phyloP scores from a whole-genome alignment of 2,888 invertebrate genomes.

The Platypus cylindrus region DNA sequence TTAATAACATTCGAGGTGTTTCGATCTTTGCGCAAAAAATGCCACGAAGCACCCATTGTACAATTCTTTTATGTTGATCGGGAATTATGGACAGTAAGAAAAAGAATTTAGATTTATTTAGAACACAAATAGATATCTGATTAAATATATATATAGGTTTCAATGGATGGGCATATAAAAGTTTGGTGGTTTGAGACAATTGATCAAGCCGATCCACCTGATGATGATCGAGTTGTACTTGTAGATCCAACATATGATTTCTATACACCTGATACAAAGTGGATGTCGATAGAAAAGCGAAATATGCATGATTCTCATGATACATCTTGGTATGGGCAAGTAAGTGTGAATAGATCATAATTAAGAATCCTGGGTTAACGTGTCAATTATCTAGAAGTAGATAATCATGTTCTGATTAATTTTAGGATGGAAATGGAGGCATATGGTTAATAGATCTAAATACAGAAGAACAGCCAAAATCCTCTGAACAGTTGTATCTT shows the following conservation, averaged over 20 bases:
- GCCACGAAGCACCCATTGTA: slow-evolving; percentile 65
- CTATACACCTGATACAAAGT: slow-evolving; percentile 37
- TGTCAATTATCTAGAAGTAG: no score
- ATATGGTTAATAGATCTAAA: slow-evolving; percentile 62
- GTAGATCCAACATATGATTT: slow-evolving; percentile 79
- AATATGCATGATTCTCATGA: slow-evolving; percentile 29
- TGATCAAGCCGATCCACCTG: slow-evolving; percentile 74
- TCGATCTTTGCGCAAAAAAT: slow-evolving; percentile 54
- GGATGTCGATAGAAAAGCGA: slow-evolving; percentile 43
- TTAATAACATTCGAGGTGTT: slow-evolving; percentile 75
- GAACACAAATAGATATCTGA: background rate
- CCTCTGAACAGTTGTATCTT: slow-evolving; percentile 42
- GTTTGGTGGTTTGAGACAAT: slow-evolving; percentile 88
- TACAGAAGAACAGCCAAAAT: slow-evolving; percentile 33
- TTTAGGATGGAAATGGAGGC: slow-evolving; percentile 74
- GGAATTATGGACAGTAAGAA: slow-evolving; percentile 32
- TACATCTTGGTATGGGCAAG: slow-evolving; percentile 63
- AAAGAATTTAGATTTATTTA: background rate
- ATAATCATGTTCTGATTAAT: slow-evolving; percentile 3
- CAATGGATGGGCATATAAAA: slow-evolving; percentile 64
- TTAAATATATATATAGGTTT: slow-evolving; percentile 14
- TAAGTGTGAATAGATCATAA: slow-evolving; percentile 30
- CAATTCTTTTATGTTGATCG: slow-evolving; percentile 39
- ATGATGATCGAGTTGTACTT: slow-evolving; percentile 66
- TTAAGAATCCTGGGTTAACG: no score